phyloP scores from a whole-genome alignment of 1,140 invertebrate species.

The Calephelis virginiensis region DNA sequence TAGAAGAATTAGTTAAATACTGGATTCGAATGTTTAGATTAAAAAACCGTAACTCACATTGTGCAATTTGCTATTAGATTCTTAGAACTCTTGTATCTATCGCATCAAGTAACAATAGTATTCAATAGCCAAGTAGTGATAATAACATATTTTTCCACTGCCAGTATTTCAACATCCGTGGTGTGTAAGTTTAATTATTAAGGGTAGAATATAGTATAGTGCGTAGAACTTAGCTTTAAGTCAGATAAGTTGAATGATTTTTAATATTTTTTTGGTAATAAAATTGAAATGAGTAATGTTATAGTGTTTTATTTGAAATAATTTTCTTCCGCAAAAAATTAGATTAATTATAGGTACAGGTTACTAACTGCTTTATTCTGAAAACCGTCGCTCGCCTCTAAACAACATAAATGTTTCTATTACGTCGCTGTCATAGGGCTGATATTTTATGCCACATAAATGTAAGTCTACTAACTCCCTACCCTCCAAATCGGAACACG shows the following conservation, averaged over 20 bases:
- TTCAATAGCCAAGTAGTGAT: constrained; percentile 26
- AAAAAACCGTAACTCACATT: background rate
- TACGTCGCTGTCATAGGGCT: no score
- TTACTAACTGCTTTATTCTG: no score
- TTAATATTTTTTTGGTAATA: constrained; percentile 79
- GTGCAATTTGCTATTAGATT: constrained; percentile 11
- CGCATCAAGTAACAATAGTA: constrained; percentile 7
- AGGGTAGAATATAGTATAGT: constrained; percentile 56
- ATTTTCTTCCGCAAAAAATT: no score
- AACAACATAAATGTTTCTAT: no score
- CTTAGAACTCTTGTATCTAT: constrained; percentile 6
- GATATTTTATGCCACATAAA: no score
- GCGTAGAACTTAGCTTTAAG: constrained; percentile 44
- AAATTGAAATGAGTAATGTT: constrained; percentile 56
- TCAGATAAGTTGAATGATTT: constrained; percentile 74
- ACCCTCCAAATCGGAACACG: no score
- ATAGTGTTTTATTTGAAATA: constrained; percentile 20
- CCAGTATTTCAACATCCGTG: constrained; percentile 78
- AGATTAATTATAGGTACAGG: no score
- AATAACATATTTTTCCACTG: constrained; percentile 78
- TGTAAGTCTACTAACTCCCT: no score
- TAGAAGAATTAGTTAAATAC: constrained; percentile 12
- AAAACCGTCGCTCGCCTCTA: no score
- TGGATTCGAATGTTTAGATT: background rate
- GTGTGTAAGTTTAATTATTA: constrained; percentile 50